Conservation (phyloP, 2,888 invertebrate genomes). For the Lasioglossum pauxillum region DNA sequence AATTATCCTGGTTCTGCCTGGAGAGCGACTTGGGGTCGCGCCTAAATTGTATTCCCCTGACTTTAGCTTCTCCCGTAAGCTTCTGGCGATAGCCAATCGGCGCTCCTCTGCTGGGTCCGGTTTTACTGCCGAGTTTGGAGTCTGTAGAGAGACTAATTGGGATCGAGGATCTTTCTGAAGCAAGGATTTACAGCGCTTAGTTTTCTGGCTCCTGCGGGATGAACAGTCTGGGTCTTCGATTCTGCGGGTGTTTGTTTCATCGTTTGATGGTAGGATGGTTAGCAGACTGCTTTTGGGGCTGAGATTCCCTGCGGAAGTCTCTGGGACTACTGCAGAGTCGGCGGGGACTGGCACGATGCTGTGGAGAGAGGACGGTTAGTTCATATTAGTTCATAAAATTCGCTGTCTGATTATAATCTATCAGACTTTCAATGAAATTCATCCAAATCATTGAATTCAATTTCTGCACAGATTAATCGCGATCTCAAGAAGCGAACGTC, state of each 20-base stretch:
- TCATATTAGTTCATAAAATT: no score
- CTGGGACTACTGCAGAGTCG: not conserved
- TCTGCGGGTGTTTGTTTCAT: not conserved
- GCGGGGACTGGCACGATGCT: not conserved
- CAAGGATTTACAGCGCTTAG: conserved; percentile 64
- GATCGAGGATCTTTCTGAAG: not conserved
- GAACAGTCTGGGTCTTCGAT: conserved; percentile 25
- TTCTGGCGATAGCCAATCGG: conserved; percentile 25
- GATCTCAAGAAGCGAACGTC: not conserved
- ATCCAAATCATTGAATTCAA: not conserved
- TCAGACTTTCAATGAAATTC: no score
- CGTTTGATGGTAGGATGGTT: conserved; percentile 15
- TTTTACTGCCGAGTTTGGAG: not conserved
- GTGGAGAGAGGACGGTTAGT: not conserved
- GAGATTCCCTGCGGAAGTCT: not conserved
- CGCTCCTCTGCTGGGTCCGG: not conserved
- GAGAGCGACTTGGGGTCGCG: not conserved
- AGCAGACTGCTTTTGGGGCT: conserved; percentile 19
- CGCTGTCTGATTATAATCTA: no score
- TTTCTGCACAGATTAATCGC: not conserved
- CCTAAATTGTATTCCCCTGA: not conserved
- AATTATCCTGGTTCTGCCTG: conserved; percentile 9
- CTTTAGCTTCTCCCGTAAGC: conserved; percentile 17
- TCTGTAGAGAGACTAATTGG: conserved; percentile 11
- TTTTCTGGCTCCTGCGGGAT: conserved; percentile 40